Evolutionary conservation across 2,113 vertebrate genomes (phyloP), one percentile per base, ranked within the genome.

Genomic region (Oceanodroma tethys): DNA sequence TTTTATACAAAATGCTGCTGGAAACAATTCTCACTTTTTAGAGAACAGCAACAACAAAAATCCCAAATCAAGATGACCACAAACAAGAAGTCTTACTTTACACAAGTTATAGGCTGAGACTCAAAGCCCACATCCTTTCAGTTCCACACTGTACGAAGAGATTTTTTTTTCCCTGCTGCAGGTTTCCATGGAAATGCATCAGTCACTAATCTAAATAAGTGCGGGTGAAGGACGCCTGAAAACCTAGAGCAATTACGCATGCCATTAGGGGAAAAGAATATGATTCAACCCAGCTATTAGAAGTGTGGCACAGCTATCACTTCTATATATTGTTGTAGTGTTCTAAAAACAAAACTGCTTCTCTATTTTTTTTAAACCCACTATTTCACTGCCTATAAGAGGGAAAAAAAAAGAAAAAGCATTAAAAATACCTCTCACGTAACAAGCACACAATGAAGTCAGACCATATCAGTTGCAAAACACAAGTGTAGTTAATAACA

Each of bases 161-260:
- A 78, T 93, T 95, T 95, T 93, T 96, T 93, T 96, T 97, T 95
- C 91, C 96, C 97, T 98, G 98, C 98, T 98, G 98, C 98, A 98
- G 95, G 99, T 99, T 99, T 98, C 99, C 98, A 99, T 99, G 99
- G 99, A 98, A 98, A 99, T 98, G 98, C 98, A 99, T 99, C 99
- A 99, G 98, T 99, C 98, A 99, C 98, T 98, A 98, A 98, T 98
- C 98, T 98, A 98, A 99, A 98, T 98, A 98, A 98, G 98, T 98
- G 88, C 76, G 92, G 97, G 97, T 98, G 98, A 99, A 99, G 98
- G 98, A 98, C 96, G 98, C 97, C 97, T 98, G 98, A 92, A 97
- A 98, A 98, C 97, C 98, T 92, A 45, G 95, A 93, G 97, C 98
- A 97, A 98, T 98, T 98, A 98, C 94, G 97, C 98, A 98, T 98